phyloP scores from a whole-genome alignment of 1,140 invertebrate genomes.

The Trichoplusia ni region DNA sequence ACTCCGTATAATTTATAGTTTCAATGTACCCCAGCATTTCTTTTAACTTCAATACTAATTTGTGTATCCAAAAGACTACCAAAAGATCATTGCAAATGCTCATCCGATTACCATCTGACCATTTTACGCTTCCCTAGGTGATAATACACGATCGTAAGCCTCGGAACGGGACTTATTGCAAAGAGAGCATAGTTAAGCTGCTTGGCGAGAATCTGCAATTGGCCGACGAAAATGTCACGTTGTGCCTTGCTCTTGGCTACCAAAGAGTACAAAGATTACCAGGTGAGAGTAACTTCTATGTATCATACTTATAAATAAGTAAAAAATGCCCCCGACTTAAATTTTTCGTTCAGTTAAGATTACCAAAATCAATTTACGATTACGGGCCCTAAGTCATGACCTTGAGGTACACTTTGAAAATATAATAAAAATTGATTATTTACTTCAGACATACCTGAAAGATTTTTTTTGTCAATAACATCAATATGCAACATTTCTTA shows the following conservation, averaged over 20 bases:
- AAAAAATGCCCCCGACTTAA: too few species aligned
- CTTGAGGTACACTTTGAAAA: too few species aligned
- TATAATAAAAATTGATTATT: too few species aligned
- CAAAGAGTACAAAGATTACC: slow-evolving; percentile 74
- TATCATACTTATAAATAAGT: too few species aligned
- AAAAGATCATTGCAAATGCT: slow-evolving; percentile 2
- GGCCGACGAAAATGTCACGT: slow-evolving; percentile 76
- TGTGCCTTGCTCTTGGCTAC: slow-evolving; percentile 73
- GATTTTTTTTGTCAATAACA: too few species aligned
- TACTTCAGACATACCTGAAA: too few species aligned
- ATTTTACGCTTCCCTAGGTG: slow-evolving; percentile 49
- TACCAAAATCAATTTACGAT: too few species aligned
- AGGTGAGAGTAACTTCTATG: slow-evolving; percentile 52
- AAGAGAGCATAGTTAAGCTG: slow-evolving; percentile 74
- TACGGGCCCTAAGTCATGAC: too few species aligned
- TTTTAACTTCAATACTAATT: too few species aligned
- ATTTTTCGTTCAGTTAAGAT: too few species aligned
- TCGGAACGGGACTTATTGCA: slow-evolving; percentile 74
- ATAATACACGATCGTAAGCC: slow-evolving; percentile 78
- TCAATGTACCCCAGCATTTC: too few species aligned
- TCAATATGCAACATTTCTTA: background rate
- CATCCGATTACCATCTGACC: slow-evolving; percentile 10
- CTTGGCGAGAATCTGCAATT: slow-evolving; percentile 75
- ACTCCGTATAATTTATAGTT: too few species aligned
- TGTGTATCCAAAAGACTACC: background rate